These are phyloP conservation scores for Drosophila neotestacea DNA, from an alignment of 2,888 invertebrate species.

Conservation along the genomic window DNA sequence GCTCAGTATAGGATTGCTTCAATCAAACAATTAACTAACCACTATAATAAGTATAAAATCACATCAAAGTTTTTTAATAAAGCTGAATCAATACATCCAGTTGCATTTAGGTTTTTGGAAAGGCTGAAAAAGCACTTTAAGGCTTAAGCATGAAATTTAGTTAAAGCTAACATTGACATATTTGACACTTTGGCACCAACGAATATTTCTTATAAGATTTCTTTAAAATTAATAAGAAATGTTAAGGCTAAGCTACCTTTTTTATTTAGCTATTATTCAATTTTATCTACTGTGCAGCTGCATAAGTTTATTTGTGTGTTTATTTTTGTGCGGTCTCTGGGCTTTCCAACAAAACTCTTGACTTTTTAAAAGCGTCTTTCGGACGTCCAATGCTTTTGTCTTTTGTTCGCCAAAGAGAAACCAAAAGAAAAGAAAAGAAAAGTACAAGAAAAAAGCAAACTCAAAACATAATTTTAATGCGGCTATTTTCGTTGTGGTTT, in stretches of 20 bases:
- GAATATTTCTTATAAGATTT: not conserved
- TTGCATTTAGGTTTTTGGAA: too few species aligned
- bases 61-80: not conserved
- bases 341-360: constrained; percentile 48
- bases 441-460: constrained; percentile 33
- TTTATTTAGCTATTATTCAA: not conserved
- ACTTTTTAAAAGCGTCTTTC: constrained; percentile 63
- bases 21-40: too few species aligned
- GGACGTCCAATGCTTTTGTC: constrained; percentile 28
- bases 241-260: not conserved
- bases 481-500: constrained; percentile 35
- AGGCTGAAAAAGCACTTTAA: too few species aligned
- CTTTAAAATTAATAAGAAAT: not conserved
- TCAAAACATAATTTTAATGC: constrained; percentile 65
- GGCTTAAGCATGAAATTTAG: too few species aligned
- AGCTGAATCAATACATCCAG: not conserved
- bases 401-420: constrained; percentile 10
- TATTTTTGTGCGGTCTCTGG: constrained; percentile 21
- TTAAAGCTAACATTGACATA: too few species aligned
- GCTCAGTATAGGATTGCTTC: too few species aligned
- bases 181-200: too few species aligned
- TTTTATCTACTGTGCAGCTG: constrained; percentile 28
- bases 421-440: constrained; percentile 5
- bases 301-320: constrained; percentile 12
- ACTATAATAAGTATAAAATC: not conserved